Conservation (phyloP, 2,113 vertebrate genomes). For the Formicarius rufipectus region DNA sequence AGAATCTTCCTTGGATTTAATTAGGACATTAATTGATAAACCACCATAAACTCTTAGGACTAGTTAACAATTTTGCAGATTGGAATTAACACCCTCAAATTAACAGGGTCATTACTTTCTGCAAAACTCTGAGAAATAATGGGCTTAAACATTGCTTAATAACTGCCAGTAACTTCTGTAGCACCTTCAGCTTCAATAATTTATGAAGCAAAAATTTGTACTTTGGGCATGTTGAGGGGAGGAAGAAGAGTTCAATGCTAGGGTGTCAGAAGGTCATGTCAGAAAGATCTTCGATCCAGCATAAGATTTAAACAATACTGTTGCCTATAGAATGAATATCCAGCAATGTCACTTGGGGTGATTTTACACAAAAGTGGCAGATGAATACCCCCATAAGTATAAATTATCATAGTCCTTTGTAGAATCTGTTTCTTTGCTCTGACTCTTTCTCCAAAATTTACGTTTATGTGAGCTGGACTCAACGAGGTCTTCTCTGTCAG, state of each 20-base stretch:
- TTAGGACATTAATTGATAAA: neutral
- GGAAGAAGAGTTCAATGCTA: neutral
- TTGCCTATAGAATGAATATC: neutral
- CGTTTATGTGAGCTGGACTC: neutral
- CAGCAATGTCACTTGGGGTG: neutral
- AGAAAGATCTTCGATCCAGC: neutral
- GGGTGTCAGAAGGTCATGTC: neutral
- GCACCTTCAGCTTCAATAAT: neutral
- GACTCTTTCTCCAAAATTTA: neutral
- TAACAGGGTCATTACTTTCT: neutral
- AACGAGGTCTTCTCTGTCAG: neutral
- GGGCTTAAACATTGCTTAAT: neutral
- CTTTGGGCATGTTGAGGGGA: neutral
- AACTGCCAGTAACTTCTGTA: neutral
- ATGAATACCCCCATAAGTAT: neutral
- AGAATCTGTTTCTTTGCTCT: neutral
- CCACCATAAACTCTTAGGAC: neutral
- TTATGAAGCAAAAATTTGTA: neutral
- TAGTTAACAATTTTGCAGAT: neutral
- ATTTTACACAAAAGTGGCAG: neutral
- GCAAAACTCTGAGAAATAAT: neutral
- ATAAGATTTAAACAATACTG: neutral
- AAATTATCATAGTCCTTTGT: neutral
- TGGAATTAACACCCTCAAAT: neutral
- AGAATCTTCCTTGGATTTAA: neutral